Base-by-base conservation (phyloP, 2,797 vertebrate species). In the Micrastur ruficollis region DNA sequence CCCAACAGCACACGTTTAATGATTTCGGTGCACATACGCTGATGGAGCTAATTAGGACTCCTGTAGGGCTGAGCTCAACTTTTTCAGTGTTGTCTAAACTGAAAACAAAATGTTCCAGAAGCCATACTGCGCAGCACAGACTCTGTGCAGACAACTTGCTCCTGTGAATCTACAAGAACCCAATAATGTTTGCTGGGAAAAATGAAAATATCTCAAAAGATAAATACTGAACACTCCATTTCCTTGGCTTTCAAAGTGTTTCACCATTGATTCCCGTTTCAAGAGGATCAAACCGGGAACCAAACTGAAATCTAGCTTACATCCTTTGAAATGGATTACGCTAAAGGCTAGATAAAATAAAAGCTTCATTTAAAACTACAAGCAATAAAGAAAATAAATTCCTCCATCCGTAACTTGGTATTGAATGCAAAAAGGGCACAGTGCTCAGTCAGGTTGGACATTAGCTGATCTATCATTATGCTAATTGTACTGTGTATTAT, bases 21-120 rank as follows among this genome's bases (percentile, higher is more conserved):
- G 87, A 92, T 27, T 78, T 27, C 6, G 3, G 53, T 12, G 55
- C 84, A 52, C 90, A 55, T 42, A 84, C 20, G 34, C 83, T 74
- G 82, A 72, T 29, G 46, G 78, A 95, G 74, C 79, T 96, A 97
- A 97, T 97, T 90, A 97, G 96, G 89, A 63, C 83, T 93, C 95
- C 95, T 72, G 88, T 26, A 44, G 96, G 66, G 91, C 56, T 81
- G 62, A 94, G 74, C 46, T 80, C 85, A 71, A 91, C 74, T 93
- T 89, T 65, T 46, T 40, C 90, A 67, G 18, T 23, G 89, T 70
- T 93, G 81, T 73, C 89, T 86, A 70, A 95, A 89, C 53, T 14
- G 70, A 94, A 97, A 86, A 93, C 95, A 97, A 53, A 90, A 93
- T 90, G 79, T 94, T 96, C 95, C 50, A 38, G 91, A 46, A 96